phyloP scores from a whole-genome alignment of 92 coral and sea anemone species.

The Paragorgia papillata region DNA sequence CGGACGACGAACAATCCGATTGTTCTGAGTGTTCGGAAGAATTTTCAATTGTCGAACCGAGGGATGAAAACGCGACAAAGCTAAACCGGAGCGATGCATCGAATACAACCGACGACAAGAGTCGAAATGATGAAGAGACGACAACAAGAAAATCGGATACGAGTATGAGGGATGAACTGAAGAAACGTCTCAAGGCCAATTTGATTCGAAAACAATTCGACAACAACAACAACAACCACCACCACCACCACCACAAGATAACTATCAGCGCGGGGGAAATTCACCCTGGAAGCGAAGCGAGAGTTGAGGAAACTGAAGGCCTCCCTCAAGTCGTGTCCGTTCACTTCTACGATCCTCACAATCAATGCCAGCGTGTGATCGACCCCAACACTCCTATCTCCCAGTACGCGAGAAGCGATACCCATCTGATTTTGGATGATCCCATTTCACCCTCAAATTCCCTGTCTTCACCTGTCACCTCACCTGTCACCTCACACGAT shows the following conservation, averaged over 20 bases:
- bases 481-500: neutral
- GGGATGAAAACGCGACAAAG: neutral
- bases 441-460: neutral
- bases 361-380: constrained; percentile 4
- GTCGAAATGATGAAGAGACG: neutral
- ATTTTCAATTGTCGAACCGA: constrained; percentile 38
- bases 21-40: constrained; percentile 44
- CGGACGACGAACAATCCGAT: constrained; percentile 40
- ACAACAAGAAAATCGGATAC: neutral
- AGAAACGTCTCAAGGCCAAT: constrained; percentile 32
- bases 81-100: neutral
- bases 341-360: constrained; percentile 23
- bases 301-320: neutral
- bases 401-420: neutral
- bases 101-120: neutral
- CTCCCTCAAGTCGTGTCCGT: constrained; percentile 21
- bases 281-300: neutral
- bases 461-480: neutral
- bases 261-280: too few species aligned
- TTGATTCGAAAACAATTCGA: constrained; percentile 1
- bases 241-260: neutral
- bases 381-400: constrained; percentile 24
- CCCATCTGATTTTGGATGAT: neutral
- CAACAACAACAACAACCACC: neutral
- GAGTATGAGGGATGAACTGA: constrained; percentile 16